Evolutionary conservation across 2,797 vertebrate species (phyloP).

Genomic region (Pachyuromys duprasi): DNA sequence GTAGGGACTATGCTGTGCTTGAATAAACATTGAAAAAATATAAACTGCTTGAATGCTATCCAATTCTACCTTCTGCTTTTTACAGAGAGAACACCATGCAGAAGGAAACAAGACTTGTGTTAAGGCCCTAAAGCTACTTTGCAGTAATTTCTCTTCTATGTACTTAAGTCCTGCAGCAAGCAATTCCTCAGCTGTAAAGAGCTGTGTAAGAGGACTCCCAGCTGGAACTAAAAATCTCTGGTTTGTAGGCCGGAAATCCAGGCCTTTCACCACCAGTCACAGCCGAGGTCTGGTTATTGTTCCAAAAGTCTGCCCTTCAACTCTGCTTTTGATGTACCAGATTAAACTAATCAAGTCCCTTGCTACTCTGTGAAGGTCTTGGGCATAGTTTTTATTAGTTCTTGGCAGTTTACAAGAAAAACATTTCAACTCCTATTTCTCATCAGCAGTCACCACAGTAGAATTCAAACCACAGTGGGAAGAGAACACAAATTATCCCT

Average conservation of each 20-base stretch:
- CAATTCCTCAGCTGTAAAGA: conserved; percentile 55
- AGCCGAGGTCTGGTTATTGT: conserved; percentile 51
- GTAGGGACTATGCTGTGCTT: conserved; percentile 23
- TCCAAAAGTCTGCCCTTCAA: conserved; percentile 53
- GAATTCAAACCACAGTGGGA: conserved; percentile 57
- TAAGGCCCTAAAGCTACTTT: not conserved
- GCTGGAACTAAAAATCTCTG: conserved; percentile 63
- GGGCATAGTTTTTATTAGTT: conserved; percentile 64
- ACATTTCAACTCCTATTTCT: conserved; percentile 64
- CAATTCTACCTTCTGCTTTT: conserved; percentile 34
- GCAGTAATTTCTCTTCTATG: conserved; percentile 8
- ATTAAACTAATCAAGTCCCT: conserved; percentile 67
- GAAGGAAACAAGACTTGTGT: not conserved
- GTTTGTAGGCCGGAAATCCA: conserved; percentile 63
- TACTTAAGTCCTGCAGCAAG: conserved; percentile 25
- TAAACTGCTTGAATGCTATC: not conserved
- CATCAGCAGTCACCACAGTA: conserved; percentile 61
- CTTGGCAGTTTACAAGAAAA: conserved; percentile 63
- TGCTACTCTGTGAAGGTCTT: conserved; percentile 49
- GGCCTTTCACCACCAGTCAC: conserved; percentile 65
- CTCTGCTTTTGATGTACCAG: conserved; percentile 55
- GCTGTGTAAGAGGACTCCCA: conserved; percentile 49
- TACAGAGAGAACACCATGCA: conserved; percentile 12
- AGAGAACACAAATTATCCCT: conserved; percentile 68
- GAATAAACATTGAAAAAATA: conserved; percentile 28